phyloP scores from a whole-genome alignment of 2,113 vertebrate species.

The Phyllopteryx taeniolatus region DNA sequence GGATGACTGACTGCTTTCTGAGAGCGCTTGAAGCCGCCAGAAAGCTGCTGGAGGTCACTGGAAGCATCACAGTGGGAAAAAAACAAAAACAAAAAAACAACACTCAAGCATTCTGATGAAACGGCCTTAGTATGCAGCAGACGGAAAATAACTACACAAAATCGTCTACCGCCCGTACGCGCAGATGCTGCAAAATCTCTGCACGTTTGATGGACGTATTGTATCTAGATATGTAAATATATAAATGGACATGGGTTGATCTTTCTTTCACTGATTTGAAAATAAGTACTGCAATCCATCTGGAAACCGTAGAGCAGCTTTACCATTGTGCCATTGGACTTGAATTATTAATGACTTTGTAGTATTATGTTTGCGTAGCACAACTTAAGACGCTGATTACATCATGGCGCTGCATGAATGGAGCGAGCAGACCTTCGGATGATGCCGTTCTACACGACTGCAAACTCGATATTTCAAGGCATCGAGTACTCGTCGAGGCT shows the following conservation, averaged over 20 bases:
- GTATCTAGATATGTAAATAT: background rate
- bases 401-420: background rate
- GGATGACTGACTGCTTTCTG: constrained; percentile 30
- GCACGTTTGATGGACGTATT: background rate
- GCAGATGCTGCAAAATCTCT: background rate
- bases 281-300: too few species aligned
- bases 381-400: background rate
- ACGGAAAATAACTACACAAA: background rate
- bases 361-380: background rate
- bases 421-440: too few species aligned
- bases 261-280: too few species aligned
- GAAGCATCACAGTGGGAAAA: constrained; percentile 7
- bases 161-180: background rate
- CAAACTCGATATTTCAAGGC: background rate
- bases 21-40: constrained; percentile 32
- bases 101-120: background rate
- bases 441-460: background rate
- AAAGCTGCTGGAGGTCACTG: constrained; percentile 41
- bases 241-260: too few species aligned
- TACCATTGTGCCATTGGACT: background rate
- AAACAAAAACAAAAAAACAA: background rate
- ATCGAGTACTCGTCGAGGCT: too few species aligned
- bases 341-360: background rate
- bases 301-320: background rate
- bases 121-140: background rate